phyloP scores from a whole-genome alignment of 2,113 vertebrate genomes.

The Sylvia atricapilla region DNA sequence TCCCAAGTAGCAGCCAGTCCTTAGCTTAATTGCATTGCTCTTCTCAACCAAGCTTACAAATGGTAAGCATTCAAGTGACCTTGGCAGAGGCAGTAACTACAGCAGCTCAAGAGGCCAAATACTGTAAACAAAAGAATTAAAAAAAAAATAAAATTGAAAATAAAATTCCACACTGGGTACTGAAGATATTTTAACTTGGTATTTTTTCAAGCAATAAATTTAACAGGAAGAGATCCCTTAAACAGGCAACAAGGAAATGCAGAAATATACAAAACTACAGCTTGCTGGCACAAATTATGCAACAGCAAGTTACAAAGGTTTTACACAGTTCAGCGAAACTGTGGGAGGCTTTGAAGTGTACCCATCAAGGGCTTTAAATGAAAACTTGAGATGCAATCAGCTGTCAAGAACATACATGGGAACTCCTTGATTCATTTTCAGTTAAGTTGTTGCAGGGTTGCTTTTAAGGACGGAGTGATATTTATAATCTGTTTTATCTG shows the following conservation, averaged over 20 bases:
- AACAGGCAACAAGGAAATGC: not conserved
- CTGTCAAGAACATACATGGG: not conserved
- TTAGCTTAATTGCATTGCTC: not conserved
- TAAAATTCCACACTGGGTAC: fast-evolving
- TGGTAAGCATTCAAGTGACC: not conserved
- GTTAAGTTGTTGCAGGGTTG: not conserved
- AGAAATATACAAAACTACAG: not conserved
- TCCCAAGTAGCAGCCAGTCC: not conserved
- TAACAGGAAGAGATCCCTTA: not conserved
- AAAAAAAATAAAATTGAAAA: not conserved
- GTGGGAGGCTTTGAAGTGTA: conserved; percentile 11
- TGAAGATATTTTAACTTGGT: not conserved
- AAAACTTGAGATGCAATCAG: not conserved
- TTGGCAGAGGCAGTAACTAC: not conserved
- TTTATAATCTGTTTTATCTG: not conserved
- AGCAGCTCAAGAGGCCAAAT: not conserved
- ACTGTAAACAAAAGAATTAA: not conserved
- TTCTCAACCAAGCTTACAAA: not conserved
- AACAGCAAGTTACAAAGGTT: conserved; percentile 1
- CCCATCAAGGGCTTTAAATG: not conserved
- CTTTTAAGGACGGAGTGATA: not conserved
- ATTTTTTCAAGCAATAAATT: not conserved
- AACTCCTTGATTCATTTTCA: not conserved
- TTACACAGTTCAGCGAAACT: not conserved
- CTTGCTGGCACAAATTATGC: not conserved